A percentile compares a stretch with the other conserved stretches of the same genome.
phyloP scores from a whole-genome alignment of 2,797 vertebrate genomes.

The Chelon auratus region DNA sequence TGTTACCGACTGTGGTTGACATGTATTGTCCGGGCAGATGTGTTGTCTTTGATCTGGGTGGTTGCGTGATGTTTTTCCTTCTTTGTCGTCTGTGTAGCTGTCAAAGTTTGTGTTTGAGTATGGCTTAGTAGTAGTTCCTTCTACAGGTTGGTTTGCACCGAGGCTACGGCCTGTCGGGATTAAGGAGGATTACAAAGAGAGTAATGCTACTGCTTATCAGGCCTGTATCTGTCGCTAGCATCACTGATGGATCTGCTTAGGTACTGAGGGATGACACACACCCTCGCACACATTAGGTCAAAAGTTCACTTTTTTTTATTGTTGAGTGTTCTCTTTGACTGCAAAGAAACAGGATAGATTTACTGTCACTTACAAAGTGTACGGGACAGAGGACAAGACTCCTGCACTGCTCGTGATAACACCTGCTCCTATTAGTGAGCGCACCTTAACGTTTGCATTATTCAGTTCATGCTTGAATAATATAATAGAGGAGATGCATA shows the following conservation, averaged over 20 bases:
- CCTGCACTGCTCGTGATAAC: not conserved
- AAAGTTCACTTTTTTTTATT: slow-evolving; percentile 21
- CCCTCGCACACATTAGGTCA: slow-evolving; percentile 34
- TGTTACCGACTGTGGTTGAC: slow-evolving; percentile 20
- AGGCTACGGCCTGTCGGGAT: slow-evolving; percentile 74
- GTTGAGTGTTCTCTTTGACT: slow-evolving; percentile 2
- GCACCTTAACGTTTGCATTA: slow-evolving; percentile 30
- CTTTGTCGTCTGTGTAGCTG: slow-evolving; percentile 21
- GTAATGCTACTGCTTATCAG: slow-evolving; percentile 80
- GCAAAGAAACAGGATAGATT: not conserved
- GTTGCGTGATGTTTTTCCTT: not conserved
- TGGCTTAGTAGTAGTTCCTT: slow-evolving; percentile 51
- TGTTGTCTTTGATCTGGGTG: slow-evolving; percentile 12
- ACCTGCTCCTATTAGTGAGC: not conserved
- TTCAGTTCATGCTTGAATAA: slow-evolving; percentile 28
- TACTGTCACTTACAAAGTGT: slow-evolving; percentile 1
- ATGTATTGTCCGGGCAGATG: not conserved
- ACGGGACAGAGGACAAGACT: slow-evolving; percentile 5
- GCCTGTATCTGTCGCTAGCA: slow-evolving; percentile 63
- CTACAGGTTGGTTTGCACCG: slow-evolving; percentile 49
- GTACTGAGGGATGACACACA: slow-evolving; percentile 31
- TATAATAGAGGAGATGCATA: slow-evolving; percentile 27
- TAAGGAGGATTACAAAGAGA: slow-evolving; percentile 81
- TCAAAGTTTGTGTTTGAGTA: slow-evolving; percentile 48
- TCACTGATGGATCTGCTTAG: slow-evolving; percentile 55